Percentiles rank a stretch among this genome's conserved stretches.
Evolutionary conservation across 2,113 vertebrate species (phyloP).

Genomic region (Gymnorhina tibicen): DNA sequence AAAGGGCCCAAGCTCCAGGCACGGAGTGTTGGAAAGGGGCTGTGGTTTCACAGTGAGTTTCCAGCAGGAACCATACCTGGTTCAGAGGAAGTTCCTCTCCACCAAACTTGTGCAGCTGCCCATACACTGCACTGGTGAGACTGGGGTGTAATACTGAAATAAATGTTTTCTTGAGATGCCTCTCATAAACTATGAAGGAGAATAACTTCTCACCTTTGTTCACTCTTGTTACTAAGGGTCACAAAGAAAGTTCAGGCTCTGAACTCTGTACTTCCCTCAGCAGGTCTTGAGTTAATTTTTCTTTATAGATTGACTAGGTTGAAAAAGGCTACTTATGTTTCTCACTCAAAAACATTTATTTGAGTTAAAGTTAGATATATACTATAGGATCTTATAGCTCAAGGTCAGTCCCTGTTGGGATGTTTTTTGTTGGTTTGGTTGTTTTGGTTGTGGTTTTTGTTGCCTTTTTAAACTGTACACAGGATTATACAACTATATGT

Average conservation of each 20-base stretch:
- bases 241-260: not conserved
- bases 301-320: not conserved
- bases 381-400: not conserved
- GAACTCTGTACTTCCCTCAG: not conserved
- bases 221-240: not conserved
- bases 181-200: not conserved
- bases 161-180: not conserved
- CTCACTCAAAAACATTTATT: not conserved
- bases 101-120: not conserved
- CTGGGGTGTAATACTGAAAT: not conserved
- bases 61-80: not conserved
- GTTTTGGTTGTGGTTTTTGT: not conserved
- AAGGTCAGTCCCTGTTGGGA: not conserved
- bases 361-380: not conserved
- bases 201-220: not conserved
- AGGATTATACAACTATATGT: not conserved
- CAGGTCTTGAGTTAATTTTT: not conserved
- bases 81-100: not conserved
- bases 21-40: not conserved
- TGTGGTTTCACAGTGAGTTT: not conserved
- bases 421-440: rapidly evolving
- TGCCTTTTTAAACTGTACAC: not conserved
- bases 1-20: not conserved
- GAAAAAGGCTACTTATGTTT: not conserved
- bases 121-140: not conserved